A percentile compares a stretch with the other conserved stretches of the same genome.
These are phyloP conservation scores for Lophotriccus pileatus DNA, from an alignment of 2,797 vertebrate genomes.

Conservation along the genomic window DNA sequence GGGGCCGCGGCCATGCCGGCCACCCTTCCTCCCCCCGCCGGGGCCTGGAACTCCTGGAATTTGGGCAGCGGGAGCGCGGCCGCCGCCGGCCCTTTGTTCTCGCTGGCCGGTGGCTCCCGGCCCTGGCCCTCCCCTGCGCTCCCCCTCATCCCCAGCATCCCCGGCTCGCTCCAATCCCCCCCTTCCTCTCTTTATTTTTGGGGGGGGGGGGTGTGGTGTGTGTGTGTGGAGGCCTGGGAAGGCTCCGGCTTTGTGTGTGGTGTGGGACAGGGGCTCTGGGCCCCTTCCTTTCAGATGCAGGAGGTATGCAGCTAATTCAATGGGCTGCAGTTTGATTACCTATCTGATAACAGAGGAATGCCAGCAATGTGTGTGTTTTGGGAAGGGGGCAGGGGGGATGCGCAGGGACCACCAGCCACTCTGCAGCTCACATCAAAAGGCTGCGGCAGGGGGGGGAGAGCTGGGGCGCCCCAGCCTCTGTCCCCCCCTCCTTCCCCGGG, in stretches of 20 bases:
- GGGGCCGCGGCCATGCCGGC: constrained; percentile 12
- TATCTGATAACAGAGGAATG: constrained; percentile 83
- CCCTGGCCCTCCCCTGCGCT: constrained; percentile 41
- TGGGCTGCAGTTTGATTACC: constrained; percentile 79
- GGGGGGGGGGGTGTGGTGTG: neutral
- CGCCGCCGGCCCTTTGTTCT: constrained; percentile 63
- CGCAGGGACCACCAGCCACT: constrained; percentile 72
- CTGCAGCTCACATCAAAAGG: constrained; percentile 69
- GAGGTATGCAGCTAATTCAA: constrained; percentile 75
- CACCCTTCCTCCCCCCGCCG: constrained; percentile 42
- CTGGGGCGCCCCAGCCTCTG: neutral
- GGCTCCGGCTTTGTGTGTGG: constrained; percentile 79
- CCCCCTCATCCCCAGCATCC: constrained; percentile 49
- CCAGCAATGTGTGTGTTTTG: constrained; percentile 78
- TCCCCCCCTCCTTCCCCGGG: neutral
- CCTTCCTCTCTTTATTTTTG: constrained; percentile 62
- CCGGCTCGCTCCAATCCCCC: constrained; percentile 50
- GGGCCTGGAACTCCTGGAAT: constrained; percentile 77
- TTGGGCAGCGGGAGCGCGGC: constrained; percentile 70
- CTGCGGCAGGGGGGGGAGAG: neutral
- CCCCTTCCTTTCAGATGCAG: constrained; percentile 77
- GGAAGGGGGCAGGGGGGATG: constrained; percentile 63
- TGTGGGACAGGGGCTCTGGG: constrained; percentile 74
- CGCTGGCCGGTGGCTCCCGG: constrained; percentile 44
- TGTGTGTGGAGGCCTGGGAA: constrained; percentile 62